Evolutionary conservation across 1,140 invertebrate species (phyloP), one percentile per base, ranked within the genome.

Genomic region (Paralvinella palmiformis): DNA sequence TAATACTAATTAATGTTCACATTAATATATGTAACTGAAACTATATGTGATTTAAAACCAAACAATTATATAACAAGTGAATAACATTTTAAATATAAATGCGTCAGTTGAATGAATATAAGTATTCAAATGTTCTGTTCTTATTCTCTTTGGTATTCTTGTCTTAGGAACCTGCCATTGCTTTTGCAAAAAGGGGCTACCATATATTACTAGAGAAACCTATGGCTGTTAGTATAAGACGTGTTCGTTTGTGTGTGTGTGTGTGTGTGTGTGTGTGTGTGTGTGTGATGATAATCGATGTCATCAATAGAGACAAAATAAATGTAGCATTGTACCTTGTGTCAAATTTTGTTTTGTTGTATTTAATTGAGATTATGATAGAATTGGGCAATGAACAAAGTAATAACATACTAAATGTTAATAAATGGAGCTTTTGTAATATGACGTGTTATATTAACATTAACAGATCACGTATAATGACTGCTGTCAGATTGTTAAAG

Each of bases 191-290:
- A 61, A 72, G 77, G 62, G 82, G 82, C 50, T 84, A 83, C 64
- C 70, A 84, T 61, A 81, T 84, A 59, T 66, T 84, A 5, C 68
- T 84, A 60, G 83, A 84, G 69, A 84, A 84, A 69, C 83, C 83
- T 22, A 83, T 84, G 81, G 78, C 82, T 24, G 77, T 79, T 69
- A 71, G 73, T 61, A 22, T 17, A 10, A 7, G 17, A 1, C 4
- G 15, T 37, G n/a, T 17, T 22, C 20, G 3, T 22, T 37, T 48
- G 1, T 35, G 32, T 20, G 33, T 35, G 3, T 24, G 27, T 4
- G 33, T 59, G 7, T 50, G 10, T 59, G 13, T 13, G 13, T 33
- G 13, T 32, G 7, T 33, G 13, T 32, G 13, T 58, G 6, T 13
- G n/a, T n/a, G n/a, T n/a, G n/a, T n/a, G n/a, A n/a, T n/a, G n/a